Conservation (phyloP, 1,140 invertebrate genomes). For the Bombus haemorrhoidalis region DNA sequence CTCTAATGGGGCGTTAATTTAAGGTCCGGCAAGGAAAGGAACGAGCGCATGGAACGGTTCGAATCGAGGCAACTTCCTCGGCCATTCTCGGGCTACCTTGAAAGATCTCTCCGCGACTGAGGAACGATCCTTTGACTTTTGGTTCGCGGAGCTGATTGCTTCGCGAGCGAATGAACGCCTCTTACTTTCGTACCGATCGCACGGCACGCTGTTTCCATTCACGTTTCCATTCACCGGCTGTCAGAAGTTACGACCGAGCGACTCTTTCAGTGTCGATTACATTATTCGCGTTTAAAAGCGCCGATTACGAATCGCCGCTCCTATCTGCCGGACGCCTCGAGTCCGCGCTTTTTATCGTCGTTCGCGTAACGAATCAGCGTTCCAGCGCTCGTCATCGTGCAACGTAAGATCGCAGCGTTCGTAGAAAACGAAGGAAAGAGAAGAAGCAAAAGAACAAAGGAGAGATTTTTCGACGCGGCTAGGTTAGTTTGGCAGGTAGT, state of each 20-base stretch:
- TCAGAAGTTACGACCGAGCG: constrained; percentile 61
- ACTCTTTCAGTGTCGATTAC: constrained; percentile 67
- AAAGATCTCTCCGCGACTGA: constrained; percentile 39
- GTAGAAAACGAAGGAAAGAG: too few species aligned
- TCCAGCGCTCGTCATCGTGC: neutral
- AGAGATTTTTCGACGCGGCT: too few species aligned
- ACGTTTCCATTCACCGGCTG: constrained; percentile 72
- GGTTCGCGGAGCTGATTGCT: constrained; percentile 47
- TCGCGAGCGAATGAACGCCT: constrained; percentile 60
- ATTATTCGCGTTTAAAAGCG: constrained; percentile 53
- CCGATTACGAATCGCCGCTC: constrained; percentile 49
- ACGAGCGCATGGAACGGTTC: neutral
- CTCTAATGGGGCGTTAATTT: constrained; percentile 29
- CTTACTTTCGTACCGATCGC: constrained; percentile 74
- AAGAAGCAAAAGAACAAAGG: neutral
- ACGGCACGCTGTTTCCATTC: constrained; percentile 67
- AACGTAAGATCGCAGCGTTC: too few species aligned
- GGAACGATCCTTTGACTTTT: constrained; percentile 63
- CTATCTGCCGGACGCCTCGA: constrained; percentile 5
- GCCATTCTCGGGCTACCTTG: constrained; percentile 61
- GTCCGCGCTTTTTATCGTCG: neutral
- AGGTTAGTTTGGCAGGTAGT: too few species aligned
- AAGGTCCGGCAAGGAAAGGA: neutral
- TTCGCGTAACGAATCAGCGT: neutral
- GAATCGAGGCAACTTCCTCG: constrained; percentile 34